Conservation (phyloP, 2,888 invertebrate genomes). For the Orchestes rusci region DNA sequence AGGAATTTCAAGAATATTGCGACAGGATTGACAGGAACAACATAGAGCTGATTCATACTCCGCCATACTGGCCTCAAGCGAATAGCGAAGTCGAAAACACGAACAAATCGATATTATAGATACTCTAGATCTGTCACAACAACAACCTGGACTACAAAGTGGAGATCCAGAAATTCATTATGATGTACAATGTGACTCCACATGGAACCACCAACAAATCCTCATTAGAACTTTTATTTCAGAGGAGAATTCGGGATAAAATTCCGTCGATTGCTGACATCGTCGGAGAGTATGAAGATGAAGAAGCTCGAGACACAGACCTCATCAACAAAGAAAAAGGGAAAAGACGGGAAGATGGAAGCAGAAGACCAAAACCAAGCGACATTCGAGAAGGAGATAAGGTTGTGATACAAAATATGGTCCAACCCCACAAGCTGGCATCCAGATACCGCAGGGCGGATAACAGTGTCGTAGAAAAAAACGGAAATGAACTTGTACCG, state of each 20-base stretch:
- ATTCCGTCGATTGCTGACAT: conserved; percentile 8
- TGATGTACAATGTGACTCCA: conserved; percentile 28
- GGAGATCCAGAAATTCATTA: conserved; percentile 24
- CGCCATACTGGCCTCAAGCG: conserved; percentile 26
- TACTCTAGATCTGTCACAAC: conserved; percentile 12
- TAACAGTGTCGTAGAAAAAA: conserved; percentile 1
- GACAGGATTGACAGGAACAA: conserved; percentile 6
- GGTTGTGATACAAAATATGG: conserved; percentile 17
- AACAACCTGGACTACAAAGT: conserved; percentile 14
- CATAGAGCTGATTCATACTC: conserved; percentile 18
- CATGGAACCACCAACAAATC: conserved; percentile 31
- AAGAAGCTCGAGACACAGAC: conserved; percentile 25
- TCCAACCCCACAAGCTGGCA: conserved; percentile 8
- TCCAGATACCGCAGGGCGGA: conserved; percentile 10
- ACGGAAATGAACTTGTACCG: conserved; percentile 1
- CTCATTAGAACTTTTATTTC: conserved; percentile 24
- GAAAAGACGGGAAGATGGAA: conserved; percentile 23
- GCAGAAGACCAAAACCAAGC: conserved; percentile 11
- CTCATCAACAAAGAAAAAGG: conserved; percentile 26
- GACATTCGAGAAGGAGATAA: conserved; percentile 17
- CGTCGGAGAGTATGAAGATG: conserved; percentile 4
- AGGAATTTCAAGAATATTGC: conserved; percentile 22
- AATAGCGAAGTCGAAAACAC: conserved; percentile 28
- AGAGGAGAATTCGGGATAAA: conserved; percentile 8
- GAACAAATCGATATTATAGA: conserved; percentile 28